These are phyloP conservation scores for Aphis gossypii DNA, from an alignment of 1,140 invertebrate species.

Conservation along the genomic window DNA sequence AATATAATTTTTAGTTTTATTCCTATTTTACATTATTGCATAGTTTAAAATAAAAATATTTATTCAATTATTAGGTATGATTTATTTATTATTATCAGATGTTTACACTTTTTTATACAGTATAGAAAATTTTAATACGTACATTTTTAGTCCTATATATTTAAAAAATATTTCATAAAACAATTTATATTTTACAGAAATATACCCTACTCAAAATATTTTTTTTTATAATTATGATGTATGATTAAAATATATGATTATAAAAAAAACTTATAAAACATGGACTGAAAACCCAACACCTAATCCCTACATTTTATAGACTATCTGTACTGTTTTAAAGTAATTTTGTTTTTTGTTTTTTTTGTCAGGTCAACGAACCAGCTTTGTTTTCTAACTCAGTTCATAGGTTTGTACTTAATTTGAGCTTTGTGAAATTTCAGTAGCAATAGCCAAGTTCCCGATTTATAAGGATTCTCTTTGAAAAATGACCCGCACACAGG, in stretches of 20 bases:
- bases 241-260: neutral
- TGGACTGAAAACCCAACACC: neutral
- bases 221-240: neutral
- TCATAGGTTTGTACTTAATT: neutral
- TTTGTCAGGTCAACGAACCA: neutral
- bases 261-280: neutral
- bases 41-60: too few relatives aligned
- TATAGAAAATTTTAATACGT: too few relatives aligned
- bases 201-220: neutral
- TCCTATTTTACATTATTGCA: neutral
- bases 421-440: slow-evolving; percentile 38
- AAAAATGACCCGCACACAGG: slow-evolving; percentile 49
- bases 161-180: neutral
- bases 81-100: too few relatives aligned
- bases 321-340: neutral
- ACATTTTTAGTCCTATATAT: neutral
- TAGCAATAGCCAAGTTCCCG: neutral
- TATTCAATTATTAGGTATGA: too few relatives aligned
- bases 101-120: neutral
- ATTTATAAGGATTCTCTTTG: slow-evolving; percentile 37
- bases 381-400: neutral
- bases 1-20: neutral
- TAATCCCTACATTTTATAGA: neutral
- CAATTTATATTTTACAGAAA: neutral
- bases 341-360: neutral